Evolutionary conservation across 2,113 vertebrate genomes (phyloP).

Genomic region (Crotophaga sulcirostris): DNA sequence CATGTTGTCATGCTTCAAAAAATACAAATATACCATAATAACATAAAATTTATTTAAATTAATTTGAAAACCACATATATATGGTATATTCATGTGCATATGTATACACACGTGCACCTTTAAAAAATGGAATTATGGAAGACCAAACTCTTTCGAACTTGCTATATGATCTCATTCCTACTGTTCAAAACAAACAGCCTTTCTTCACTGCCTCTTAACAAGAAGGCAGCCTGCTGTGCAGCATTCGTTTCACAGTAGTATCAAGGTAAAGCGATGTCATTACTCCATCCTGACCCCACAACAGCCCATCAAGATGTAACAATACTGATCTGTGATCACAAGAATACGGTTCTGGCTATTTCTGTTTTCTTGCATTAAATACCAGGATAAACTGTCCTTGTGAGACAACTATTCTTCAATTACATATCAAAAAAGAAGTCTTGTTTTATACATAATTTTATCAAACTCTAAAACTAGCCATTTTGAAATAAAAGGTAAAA

Average conservation of each 20-base stretch:
- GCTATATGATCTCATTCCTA: slow-evolving; percentile 48
- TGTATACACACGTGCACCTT: neutral
- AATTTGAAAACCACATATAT: neutral
- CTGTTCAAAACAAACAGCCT: slow-evolving; percentile 64
- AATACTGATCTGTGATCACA: neutral
- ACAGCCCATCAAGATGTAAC: slow-evolving; percentile 35
- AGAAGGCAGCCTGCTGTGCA: slow-evolving; percentile 12
- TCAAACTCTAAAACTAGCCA: neutral
- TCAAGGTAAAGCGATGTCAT: slow-evolving; percentile 50
- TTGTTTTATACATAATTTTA: too few species aligned
- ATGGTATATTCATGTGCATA: neutral
- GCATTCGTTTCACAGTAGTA: slow-evolving; percentile 7
- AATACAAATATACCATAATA: slow-evolving; percentile 17
- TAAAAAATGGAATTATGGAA: slow-evolving; percentile 48
- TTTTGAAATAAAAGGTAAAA: neutral
- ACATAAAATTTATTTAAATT: slow-evolving; percentile 36
- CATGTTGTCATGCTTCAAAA: slow-evolving; percentile 14
- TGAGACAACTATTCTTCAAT: neutral
- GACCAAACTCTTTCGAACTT: neutral
- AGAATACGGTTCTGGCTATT: neutral
- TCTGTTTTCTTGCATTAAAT: neutral
- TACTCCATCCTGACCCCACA: slow-evolving; percentile 3
- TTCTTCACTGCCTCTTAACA: slow-evolving; percentile 45
- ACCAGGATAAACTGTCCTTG: neutral
- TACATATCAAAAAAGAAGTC: neutral